Percentiles rank a stretch among this genome's conserved stretches.
These are phyloP conservation scores for Stenodema calcarata DNA, from an alignment of 2,888 invertebrate species.

Conservation along the genomic window DNA sequence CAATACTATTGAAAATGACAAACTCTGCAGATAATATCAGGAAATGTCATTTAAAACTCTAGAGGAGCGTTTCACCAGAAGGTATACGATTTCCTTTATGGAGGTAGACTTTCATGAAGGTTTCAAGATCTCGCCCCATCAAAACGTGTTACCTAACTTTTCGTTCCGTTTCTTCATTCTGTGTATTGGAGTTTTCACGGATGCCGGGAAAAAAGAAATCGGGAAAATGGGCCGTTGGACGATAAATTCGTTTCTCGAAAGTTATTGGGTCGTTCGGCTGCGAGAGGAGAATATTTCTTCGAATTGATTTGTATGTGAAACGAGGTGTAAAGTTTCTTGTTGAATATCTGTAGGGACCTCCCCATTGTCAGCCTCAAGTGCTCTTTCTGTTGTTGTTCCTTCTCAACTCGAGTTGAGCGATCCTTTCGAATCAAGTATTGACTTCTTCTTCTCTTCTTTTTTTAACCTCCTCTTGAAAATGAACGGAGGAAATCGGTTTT, in stretches of 20 bases:
- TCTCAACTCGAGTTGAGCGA: neutral
- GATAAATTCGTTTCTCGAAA: neutral
- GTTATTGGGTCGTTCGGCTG: neutral
- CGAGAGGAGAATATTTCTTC: neutral
- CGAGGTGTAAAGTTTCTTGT: neutral
- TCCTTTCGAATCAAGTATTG: neutral
- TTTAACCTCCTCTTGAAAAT: neutral
- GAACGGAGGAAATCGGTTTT: neutral
- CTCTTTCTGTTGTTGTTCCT: neutral
- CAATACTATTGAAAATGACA: too few relatives aligned
- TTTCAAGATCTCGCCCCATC: too few relatives aligned
- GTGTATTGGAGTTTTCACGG: too few relatives aligned
- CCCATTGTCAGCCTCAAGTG: neutral
- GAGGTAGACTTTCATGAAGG: too few relatives aligned
- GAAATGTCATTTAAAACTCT: too few relatives aligned
- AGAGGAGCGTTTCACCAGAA: too few relatives aligned
- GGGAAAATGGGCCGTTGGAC: neutral
- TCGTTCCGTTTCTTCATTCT: too few relatives aligned
- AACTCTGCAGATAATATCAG: too few relatives aligned
- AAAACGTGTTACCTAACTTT: too few relatives aligned
- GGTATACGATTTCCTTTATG: too few relatives aligned
- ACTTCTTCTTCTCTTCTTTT: too few relatives aligned
- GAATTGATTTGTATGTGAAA: neutral
- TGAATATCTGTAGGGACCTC: neutral
- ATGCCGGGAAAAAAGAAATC: too few relatives aligned